These are phyloP conservation scores for Hyles vespertilio DNA, from an alignment of 1,140 invertebrate genomes.

Conservation along the genomic window DNA sequence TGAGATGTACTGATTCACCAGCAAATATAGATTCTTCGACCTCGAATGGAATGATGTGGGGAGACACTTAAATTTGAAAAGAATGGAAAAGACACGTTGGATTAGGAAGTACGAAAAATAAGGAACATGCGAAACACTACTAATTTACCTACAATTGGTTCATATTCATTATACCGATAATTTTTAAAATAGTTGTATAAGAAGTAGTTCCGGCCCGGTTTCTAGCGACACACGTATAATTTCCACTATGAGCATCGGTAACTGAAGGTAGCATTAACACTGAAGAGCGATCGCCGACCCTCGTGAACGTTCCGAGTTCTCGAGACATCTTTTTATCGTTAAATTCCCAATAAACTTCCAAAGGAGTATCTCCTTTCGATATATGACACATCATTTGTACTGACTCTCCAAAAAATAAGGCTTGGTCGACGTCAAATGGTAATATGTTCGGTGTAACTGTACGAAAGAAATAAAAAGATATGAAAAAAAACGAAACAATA, in stretches of 20 bases:
- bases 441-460: slow-evolving; percentile 76
- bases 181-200: slow-evolving; percentile 80
- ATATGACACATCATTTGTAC: slow-evolving; percentile 82
- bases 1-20: slow-evolving; percentile 86
- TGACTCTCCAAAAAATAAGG: slow-evolving; percentile 79
- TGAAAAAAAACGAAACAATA: slow-evolving; percentile 41
- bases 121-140: slow-evolving; percentile 78
- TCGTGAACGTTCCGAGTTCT: slow-evolving; percentile 75
- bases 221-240: slow-evolving; percentile 81
- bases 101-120: slow-evolving; percentile 29
- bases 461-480: slow-evolving; percentile 38
- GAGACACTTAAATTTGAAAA: slow-evolving; percentile 78
- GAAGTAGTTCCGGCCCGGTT: slow-evolving; percentile 81
- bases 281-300: slow-evolving; percentile 76
- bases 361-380: slow-evolving; percentile 82
- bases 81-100: slow-evolving; percentile 45
- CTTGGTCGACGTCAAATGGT: slow-evolving; percentile 71
- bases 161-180: slow-evolving; percentile 78
- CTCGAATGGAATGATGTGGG: slow-evolving; percentile 83
- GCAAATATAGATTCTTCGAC: slow-evolving; percentile 82
- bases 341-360: slow-evolving; percentile 80
- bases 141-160: slow-evolving; percentile 79
- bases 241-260: slow-evolving; percentile 78
- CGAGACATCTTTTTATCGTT: slow-evolving; percentile 76
- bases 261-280: slow-evolving; percentile 76